phyloP scores from a whole-genome alignment of 92 coral and sea anemone species.

The Zoanthus sansibaricus region DNA sequence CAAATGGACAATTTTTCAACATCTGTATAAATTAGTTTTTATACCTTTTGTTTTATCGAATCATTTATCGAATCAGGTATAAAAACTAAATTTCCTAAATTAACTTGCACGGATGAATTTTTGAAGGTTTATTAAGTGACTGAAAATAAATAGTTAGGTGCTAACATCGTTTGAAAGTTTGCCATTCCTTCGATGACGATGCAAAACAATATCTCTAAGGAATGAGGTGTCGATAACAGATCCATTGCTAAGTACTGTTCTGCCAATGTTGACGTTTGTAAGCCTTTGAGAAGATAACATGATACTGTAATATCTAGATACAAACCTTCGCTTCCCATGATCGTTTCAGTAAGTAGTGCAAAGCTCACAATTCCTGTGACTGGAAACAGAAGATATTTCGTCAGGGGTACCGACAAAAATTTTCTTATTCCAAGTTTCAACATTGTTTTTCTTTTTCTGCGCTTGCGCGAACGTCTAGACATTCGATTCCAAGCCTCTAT shows the following conservation, averaged over 20 bases:
- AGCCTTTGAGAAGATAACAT: not conserved
- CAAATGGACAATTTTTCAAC: not conserved
- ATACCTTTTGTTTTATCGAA: not conserved
- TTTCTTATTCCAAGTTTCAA: not conserved
- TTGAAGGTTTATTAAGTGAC: not conserved
- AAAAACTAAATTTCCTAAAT: not conserved
- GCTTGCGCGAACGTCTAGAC: not conserved
- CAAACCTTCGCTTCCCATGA: conserved; percentile 49
- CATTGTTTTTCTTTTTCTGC: not conserved
- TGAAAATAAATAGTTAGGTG: not conserved
- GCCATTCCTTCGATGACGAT: conserved; percentile 1
- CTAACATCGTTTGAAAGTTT: not conserved
- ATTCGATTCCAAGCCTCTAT: no score
- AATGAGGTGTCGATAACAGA: not conserved
- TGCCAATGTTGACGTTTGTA: not conserved
- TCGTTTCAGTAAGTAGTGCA: not conserved
- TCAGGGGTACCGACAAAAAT: not conserved
- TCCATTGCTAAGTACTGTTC: not conserved
- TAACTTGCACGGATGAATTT: not conserved
- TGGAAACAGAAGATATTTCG: conserved; percentile 8
- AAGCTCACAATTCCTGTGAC: conserved; percentile 20
- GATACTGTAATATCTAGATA: not conserved
- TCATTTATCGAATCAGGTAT: not conserved
- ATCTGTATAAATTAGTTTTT: not conserved
- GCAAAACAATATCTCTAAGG: not conserved